Percentiles rank a stretch among this genome's conserved stretches.
Evolutionary conservation across 2,888 invertebrate genomes (phyloP).

Genomic region (Metallyticus violacea): DNA sequence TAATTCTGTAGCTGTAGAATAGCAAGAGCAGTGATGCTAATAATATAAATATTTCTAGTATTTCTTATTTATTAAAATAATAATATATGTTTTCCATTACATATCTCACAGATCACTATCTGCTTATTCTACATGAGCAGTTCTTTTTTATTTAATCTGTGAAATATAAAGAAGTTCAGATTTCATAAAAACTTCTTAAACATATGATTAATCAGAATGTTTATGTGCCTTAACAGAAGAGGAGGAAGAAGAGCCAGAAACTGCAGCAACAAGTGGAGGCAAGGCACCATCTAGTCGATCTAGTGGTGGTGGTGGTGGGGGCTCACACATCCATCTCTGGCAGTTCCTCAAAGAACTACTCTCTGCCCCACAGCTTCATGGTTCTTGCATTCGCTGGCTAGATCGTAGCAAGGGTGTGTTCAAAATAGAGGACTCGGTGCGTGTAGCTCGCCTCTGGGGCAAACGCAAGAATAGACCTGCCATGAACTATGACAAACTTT

Average conservation of each 20-base stretch:
- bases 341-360: conserved; percentile 96
- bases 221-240: conserved; percentile 47
- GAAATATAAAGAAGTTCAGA: too few species aligned
- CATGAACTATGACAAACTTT: conserved; percentile 99
- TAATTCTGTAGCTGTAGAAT: too few species aligned
- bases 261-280: conserved; percentile 44
- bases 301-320: conserved; percentile 48
- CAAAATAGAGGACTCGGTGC: conserved; percentile 97
- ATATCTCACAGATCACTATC: too few species aligned
- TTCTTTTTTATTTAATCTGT: too few species aligned
- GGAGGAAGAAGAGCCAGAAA: conserved; percentile 44
- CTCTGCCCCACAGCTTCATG: conserved; percentile 81
- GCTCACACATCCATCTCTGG: conserved; percentile 96
- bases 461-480: conserved; percentile 96
- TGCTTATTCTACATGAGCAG: too few species aligned
- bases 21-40: too few species aligned
- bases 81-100: too few species aligned
- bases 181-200: too few species aligned
- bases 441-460: conserved; percentile 97
- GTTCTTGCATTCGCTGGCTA: conserved; percentile 95
- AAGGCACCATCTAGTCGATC: conserved; percentile 35
- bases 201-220: conserved; percentile 27
- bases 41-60: too few species aligned
- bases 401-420: conserved; percentile 93
- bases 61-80: too few species aligned